Base-by-base conservation (phyloP, 1,140 invertebrate genomes). In the Drosophila prosaltans region DNA sequence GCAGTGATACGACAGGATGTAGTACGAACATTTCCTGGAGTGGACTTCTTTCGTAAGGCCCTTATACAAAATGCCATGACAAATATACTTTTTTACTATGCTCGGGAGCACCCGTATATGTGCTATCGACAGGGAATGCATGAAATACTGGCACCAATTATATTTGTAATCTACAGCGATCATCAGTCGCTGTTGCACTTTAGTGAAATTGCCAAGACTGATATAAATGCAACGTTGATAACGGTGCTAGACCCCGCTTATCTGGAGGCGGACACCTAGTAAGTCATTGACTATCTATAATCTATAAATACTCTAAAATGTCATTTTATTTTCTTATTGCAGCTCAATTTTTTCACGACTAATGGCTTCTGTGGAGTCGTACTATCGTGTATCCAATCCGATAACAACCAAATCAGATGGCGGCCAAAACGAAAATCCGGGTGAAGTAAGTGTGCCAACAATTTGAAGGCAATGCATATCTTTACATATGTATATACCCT, bases 61-160 rank as follows among this genome's bases (percentile, higher is more conserved):
- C 74, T 93, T 5, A 94, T 97, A 24, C 95, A 96, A 84, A 94
- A 95, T 74, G 91, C 95, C 30, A 96, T 97, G 96, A 80, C 80
- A 0, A 93, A 93, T 72, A 92, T 93, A 26, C 55, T 92, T 0
- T 96, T 96, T 91, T 94, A 95, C 84, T 97, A 96, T 93, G 95
- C 96, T 1, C 94, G 96, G 45, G 93, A 95, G 62, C 94, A 96
- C 92, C 93, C 96, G 0, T 93, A 94, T 28, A 93, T 97, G 65
- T 95, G 95, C 28, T 97, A 97, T 88, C 93, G 95, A 70, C 96
- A 97, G 93, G 96, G 96, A n/a, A 97, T 97, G 96, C 96, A 97
- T 92, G 96, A 97, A 91, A 94, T 97, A 61, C 91, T 97, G 59
- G 96, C 96, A 6, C 96, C 96, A 0, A 90, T 97, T 43, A 92